A percentile compares a stretch with the other conserved stretches of the same genome.
Conservation (phyloP, 2,888 invertebrate species). For the Drosophila kuntzei region DNA sequence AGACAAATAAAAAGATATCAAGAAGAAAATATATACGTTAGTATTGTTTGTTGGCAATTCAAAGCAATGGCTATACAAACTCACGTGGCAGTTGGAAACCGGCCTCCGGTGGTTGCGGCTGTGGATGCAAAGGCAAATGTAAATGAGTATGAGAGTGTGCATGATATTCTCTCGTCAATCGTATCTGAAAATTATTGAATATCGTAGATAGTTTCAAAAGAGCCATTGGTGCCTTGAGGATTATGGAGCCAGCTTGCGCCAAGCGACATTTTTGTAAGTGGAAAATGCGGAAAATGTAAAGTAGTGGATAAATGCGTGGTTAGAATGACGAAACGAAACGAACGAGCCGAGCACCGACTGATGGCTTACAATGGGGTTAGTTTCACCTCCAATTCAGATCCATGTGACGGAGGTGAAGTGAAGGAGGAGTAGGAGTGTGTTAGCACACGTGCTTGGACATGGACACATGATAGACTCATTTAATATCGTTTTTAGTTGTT, state of each 20-base stretch:
- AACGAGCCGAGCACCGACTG: conserved; percentile 59
- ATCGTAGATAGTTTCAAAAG: conserved; percentile 84
- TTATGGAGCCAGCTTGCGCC: conserved; percentile 55
- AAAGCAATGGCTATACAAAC: conserved; percentile 85
- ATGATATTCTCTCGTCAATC: conserved; percentile 97
- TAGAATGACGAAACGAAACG: conserved; percentile 48
- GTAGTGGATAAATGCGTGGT: conserved; percentile 62
- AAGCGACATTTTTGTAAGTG: conserved; percentile 60
- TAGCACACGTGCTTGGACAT: conserved; percentile 63
- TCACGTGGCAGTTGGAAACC: conserved; percentile 88
- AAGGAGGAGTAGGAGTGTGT: conserved; percentile 19
- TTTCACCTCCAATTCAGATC: conserved; percentile 23
- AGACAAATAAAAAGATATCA: conserved; percentile 4
- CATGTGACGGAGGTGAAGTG: conserved; percentile 33
- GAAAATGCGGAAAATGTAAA: conserved; percentile 37
- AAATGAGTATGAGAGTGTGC: conserved; percentile 97
- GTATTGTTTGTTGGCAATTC: conserved; percentile 18
- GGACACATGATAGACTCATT: conserved; percentile 43
- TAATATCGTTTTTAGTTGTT: background rate
- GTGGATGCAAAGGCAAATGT: conserved; percentile 95
- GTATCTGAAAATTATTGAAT: conserved; percentile 88
- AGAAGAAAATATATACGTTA: conserved; percentile 30
- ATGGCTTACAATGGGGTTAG: conserved; percentile 52
- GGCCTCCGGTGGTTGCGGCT: conserved; percentile 89
- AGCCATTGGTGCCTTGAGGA: conserved; percentile 72